Conservation (phyloP, 2,797 vertebrate genomes). For the Oreochromis grahami region DNA sequence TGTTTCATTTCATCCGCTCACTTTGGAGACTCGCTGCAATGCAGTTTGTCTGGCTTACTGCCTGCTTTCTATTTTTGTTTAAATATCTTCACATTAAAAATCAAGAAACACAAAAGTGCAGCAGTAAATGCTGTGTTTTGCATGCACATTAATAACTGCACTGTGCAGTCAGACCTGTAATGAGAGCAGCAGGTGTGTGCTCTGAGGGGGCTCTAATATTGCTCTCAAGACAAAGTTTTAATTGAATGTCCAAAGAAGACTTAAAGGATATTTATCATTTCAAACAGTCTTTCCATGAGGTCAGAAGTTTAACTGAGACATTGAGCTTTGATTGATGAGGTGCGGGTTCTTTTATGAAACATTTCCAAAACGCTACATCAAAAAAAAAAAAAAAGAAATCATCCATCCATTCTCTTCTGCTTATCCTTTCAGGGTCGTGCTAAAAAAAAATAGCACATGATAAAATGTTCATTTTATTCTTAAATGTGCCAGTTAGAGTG, state of each 20-base stretch:
- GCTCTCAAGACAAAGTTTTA: neutral
- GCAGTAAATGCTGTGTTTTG: neutral
- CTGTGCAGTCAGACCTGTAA: neutral
- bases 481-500: neutral
- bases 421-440: neutral
- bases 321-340: neutral
- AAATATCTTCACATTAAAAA: neutral
- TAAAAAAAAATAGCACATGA: neutral
- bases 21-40: neutral
- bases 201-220: neutral
- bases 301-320: neutral
- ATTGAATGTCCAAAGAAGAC: neutral
- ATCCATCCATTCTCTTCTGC: neutral
- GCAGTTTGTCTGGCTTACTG: neutral
- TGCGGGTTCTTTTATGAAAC: neutral
- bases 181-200: neutral
- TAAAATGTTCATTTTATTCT: neutral
- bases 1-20: neutral
- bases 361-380: neutral
- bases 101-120: neutral
- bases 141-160: neutral
- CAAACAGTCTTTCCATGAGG: neutral
- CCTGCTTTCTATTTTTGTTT: neutral
- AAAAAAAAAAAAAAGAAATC: fast-evolving
- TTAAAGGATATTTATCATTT: neutral